A percentile compares a stretch with the other conserved stretches of the same genome.
Conservation (phyloP, 2,888 invertebrate genomes). For the Sinelater perroti region DNA sequence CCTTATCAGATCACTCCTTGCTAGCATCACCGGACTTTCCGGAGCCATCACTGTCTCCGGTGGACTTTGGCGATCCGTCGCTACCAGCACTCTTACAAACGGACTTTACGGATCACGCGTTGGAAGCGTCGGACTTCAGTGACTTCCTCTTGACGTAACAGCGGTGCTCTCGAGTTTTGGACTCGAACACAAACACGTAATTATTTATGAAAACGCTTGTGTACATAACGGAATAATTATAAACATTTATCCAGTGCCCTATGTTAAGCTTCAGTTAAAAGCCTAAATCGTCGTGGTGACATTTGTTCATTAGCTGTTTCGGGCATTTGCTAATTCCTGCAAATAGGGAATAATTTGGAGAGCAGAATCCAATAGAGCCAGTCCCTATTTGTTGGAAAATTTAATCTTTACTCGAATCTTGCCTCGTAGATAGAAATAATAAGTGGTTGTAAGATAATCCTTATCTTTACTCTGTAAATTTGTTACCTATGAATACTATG, state of each 20-base stretch:
- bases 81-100: slow-evolving; percentile 56
- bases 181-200: slow-evolving; percentile 26
- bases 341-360: slow-evolving; percentile 14
- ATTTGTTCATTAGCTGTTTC: neutral
- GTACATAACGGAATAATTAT: slow-evolving; percentile 5
- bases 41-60: slow-evolving; percentile 67
- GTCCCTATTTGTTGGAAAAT: slow-evolving; percentile 18
- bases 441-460: slow-evolving; percentile 19
- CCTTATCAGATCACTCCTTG: slow-evolving; percentile 66
- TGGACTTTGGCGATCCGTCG: slow-evolving; percentile 61
- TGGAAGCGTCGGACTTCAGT: slow-evolving; percentile 57
- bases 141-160: slow-evolving; percentile 58
- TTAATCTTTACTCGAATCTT: slow-evolving; percentile 19
- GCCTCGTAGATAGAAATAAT: slow-evolving; percentile 26
- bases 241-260: slow-evolving; percentile 10
- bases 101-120: slow-evolving; percentile 56
- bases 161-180: slow-evolving; percentile 24
- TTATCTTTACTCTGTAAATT: slow-evolving; percentile 25
- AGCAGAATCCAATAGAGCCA: neutral
- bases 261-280: slow-evolving; percentile 6
- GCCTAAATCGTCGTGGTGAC: neutral
- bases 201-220: slow-evolving; percentile 15
- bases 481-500: slow-evolving; percentile 36
- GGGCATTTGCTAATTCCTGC: slow-evolving; percentile 9
- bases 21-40: slow-evolving; percentile 62